Base-by-base conservation (phyloP, 2,797 vertebrate genomes). In the Columba guinea region DNA sequence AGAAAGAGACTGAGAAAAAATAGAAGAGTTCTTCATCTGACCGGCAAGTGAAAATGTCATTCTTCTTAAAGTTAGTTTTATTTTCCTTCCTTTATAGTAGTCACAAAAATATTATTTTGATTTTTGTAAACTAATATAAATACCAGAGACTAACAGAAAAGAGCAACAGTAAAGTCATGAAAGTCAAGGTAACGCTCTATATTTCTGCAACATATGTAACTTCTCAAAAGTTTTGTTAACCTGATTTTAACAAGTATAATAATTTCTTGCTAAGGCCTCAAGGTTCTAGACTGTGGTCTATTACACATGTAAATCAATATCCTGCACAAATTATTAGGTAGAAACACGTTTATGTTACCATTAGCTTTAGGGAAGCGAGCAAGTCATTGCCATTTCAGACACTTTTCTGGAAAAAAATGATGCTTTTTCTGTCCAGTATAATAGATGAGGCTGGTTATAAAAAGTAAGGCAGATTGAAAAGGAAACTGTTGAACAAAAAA, bases 221-320 rank as follows among this genome's bases (percentile, higher is more conserved):
- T 93, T 92, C 28, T 69, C 69, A 37, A 81, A 60, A 71, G 30
- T 67, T 94, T 90, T 91, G 39, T 63, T 94, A 84, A 91, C 92
- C 52, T 82, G 24, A 90, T 71, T 92, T 70, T 69, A 91, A 63
- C 9, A 80, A 32, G 26, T 23, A 46, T 46, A 46, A 20, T 46
- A 67, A 56, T 59, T 91, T 94, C n/a, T 73, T 86, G 28, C 6
- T 60, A 67, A 93, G 18, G 11, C 23, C 80, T 94, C 48, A 58
- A 9, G 18, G 24, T 28, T 82, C 65, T 92, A 22, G 34, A 55
- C 27, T 51, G n/a, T 71, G 10, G 9, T 71, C 51, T 78, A 55
- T 86, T 90, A 51, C 34, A 79, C 6, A 51, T n/a, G 16, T 56
- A 89, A 94, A 93, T 91, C 2, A 17, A 79, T 80, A 81, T 13